phyloP scores from a whole-genome alignment of 2,797 vertebrate genomes.

The Gallinago solitaria region DNA sequence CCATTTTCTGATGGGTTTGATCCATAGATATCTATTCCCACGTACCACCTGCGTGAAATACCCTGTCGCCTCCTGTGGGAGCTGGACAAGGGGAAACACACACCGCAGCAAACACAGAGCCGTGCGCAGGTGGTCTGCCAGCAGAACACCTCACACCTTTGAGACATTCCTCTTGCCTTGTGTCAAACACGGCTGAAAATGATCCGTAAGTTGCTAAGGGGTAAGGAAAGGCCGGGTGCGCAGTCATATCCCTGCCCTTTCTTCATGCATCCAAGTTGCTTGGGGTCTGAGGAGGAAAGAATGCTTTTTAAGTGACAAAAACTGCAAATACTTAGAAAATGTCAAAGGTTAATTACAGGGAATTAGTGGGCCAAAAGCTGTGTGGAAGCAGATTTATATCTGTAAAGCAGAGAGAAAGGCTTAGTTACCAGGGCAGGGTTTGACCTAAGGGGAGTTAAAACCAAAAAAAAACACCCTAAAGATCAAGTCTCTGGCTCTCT shows the following conservation, averaged over 20 bases:
- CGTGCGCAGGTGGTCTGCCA: background rate
- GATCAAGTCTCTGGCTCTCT: constrained; percentile 19
- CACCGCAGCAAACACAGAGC: background rate
- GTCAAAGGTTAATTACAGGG: background rate
- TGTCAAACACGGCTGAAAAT: background rate
- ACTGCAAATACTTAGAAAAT: background rate
- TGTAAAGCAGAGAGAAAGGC: background rate
- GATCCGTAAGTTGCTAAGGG: background rate
- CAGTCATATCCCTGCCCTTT: background rate
- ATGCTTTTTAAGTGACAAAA: background rate
- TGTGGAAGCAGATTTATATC: background rate
- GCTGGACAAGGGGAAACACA: background rate
- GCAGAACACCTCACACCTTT: background rate
- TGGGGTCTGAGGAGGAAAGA: background rate
- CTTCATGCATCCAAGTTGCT: background rate
- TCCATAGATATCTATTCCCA: background rate
- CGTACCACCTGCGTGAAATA: background rate
- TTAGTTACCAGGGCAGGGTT: background rate
- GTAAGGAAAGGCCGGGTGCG: background rate
- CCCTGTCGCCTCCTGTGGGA: background rate
- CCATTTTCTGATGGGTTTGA: background rate
- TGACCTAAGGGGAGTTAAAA: background rate
- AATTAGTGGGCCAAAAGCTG: background rate
- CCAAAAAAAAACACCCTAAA: background rate
- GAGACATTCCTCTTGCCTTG: background rate